Base-by-base conservation (phyloP, 2,113 vertebrate species). In the Podiceps cristatus region DNA sequence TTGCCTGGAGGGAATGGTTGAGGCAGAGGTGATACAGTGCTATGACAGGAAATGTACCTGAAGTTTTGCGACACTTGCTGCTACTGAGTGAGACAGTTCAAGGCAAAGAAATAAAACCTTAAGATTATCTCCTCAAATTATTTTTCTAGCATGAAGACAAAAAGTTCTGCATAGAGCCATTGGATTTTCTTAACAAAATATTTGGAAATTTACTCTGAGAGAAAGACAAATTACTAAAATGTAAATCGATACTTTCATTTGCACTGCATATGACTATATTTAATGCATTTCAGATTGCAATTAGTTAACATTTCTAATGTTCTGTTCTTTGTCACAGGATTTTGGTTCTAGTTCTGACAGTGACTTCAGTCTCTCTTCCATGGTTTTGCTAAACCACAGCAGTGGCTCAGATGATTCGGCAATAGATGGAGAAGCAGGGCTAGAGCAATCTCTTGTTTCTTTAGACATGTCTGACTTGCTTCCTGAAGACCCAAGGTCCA, bases 331-430 rank as follows among this genome's bases (percentile, higher is more conserved):
- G 24, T 67, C 47, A 76, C 89, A 99, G 99, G 99, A 99, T 47
- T 97, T 98, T 88, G 97, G 97, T 77, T 99, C 98, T 58, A 99
- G 98, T 94, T 99, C 99, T 20, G 99, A 99, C 74, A 99, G 99
- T 80, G 99, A 99, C 97, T 98, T 99, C 76, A 99, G 99, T 86
- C 98, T 99, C 77, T 99, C 99, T 83, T 99, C 99, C 90, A 99
- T 99, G 99, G 99, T 99, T 96, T 99, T 99, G 94, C 99, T 99
- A 23, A 99, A 99, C 98, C 99, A 99, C 90, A 99, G 99, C 98
- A 99, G 99, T 86, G 98, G 99, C 29, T 99, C 99, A 29, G 99
- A 99, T 13, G 99, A 99, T 82, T 99, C 99, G 0, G 98, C 97
- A 29, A 98, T 97, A 77, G 99, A 99, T 33, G 98, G 98, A 60